These are phyloP conservation scores for Ypsolopha sequella DNA, from an alignment of 2,888 invertebrate species.

Conservation along the genomic window DNA sequence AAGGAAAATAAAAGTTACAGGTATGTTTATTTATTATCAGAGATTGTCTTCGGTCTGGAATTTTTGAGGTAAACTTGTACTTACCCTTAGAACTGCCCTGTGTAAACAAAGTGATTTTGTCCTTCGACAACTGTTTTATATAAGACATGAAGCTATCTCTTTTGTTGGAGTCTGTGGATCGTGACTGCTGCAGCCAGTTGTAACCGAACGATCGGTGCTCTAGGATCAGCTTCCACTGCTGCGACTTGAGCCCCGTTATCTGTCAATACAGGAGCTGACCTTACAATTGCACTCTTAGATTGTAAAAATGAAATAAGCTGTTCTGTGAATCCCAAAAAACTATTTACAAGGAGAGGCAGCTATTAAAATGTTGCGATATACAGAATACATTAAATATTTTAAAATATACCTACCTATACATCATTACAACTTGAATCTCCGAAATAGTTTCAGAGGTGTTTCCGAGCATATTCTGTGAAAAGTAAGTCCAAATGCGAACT, in stretches of 20 bases:
- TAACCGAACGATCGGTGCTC: constrained; percentile 83
- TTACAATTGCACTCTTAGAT: too few species aligned
- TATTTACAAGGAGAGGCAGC: too few species aligned
- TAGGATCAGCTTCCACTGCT: constrained; percentile 86
- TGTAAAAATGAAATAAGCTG: too few species aligned
- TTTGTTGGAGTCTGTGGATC: constrained; percentile 48
- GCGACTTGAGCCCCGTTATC: constrained; percentile 79
- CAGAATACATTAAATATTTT: too few species aligned
- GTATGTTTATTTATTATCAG: too few species aligned
- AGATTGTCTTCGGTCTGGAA: too few species aligned
- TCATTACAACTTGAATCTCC: not conserved
- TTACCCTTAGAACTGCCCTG: constrained; percentile 33
- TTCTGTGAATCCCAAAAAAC: too few species aligned
- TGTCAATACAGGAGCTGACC: constrained; percentile 38
- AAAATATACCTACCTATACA: too few species aligned
- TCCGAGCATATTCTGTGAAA: not conserved
- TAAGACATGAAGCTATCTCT: constrained; percentile 62
- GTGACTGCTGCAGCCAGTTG: constrained; percentile 71
- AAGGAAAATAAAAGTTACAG: too few species aligned
- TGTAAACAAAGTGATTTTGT: constrained; percentile 58
- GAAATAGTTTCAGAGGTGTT: not conserved
- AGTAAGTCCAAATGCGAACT: too few species aligned
- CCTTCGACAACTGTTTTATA: constrained; percentile 59
- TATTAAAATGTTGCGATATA: too few species aligned
- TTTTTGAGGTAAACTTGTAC: too few species aligned